Evolutionary conservation across 2,797 vertebrate species (phyloP).

Genomic region (Miichthys miiuy): DNA sequence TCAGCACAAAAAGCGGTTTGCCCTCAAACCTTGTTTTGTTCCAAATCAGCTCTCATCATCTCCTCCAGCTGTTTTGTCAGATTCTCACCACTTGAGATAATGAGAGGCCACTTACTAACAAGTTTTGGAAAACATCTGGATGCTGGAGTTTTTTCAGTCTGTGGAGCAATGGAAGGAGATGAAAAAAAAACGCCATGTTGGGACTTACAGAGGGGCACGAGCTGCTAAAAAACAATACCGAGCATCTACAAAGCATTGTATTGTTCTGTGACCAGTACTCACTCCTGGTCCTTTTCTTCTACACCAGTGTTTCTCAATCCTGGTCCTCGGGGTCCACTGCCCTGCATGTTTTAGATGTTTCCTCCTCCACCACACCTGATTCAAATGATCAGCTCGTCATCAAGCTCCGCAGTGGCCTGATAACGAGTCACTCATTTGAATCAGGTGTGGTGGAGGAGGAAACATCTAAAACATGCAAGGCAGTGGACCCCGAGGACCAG

Average conservation of each 20-base stretch:
- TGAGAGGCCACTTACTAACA: slow-evolving; percentile 45
- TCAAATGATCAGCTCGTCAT: no score
- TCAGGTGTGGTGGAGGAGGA: no score
- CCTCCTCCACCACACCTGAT: no score
- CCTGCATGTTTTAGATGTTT: no score
- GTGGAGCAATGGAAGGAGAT: slow-evolving; percentile 1
- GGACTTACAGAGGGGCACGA: not conserved
- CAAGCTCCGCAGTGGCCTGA: no score
- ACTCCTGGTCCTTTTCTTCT: not conserved
- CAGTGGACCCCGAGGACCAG: no score
- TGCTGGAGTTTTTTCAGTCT: slow-evolving; percentile 10
- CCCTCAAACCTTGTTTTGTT: slow-evolving; percentile 37
- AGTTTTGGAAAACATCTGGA: slow-evolving; percentile 59
- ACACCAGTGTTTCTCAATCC: no score
- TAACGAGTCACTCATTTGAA: no score
- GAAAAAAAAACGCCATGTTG: not conserved
- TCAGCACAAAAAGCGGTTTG: slow-evolving; percentile 3
- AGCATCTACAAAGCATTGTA: not conserved
- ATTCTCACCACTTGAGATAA: slow-evolving; percentile 58
- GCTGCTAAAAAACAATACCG: not conserved
- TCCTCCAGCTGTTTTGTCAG: slow-evolving; percentile 47
- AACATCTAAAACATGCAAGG: no score
- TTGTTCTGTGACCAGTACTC: not conserved
- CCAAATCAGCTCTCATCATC: slow-evolving; percentile 35
- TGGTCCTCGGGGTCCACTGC: no score